These are phyloP conservation scores for Fopius arisanus DNA, from an alignment of 1,140 invertebrate genomes.

Conservation along the genomic window DNA sequence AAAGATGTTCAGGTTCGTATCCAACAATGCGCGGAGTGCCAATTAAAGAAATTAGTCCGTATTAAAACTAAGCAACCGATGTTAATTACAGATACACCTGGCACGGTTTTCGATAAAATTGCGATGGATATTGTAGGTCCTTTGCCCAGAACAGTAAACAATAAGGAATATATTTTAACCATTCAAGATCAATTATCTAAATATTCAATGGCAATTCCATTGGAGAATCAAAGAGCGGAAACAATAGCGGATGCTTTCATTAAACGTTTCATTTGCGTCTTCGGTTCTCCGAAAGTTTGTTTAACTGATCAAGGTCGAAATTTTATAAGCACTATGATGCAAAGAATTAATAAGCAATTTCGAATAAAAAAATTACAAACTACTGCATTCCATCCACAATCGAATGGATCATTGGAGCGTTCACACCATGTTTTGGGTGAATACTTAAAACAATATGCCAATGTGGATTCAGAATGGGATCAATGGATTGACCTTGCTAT, in stretches of 20 bases:
- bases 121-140: slow-evolving; percentile 1
- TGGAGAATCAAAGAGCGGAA: not conserved
- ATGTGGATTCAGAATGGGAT: slow-evolving; percentile 11
- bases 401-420: slow-evolving; percentile 40
- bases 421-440: slow-evolving; percentile 36
- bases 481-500: no score
- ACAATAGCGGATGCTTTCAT: not conserved
- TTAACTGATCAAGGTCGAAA: slow-evolving; percentile 43
- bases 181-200: slow-evolving; percentile 13
- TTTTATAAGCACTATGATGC: slow-evolving; percentile 36
- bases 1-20: not conserved
- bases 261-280: slow-evolving; percentile 36
- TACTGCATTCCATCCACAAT: slow-evolving; percentile 37
- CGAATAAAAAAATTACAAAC: slow-evolving; percentile 38
- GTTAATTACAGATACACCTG: not conserved
- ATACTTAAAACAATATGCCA: no score
- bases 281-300: slow-evolving; percentile 38
- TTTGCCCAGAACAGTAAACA: no score
- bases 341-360: slow-evolving; percentile 36
- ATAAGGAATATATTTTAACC: not conserved
- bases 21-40: not conserved
- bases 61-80: no score
- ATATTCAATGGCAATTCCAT: not conserved
- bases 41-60: not conserved
- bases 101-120: not conserved